Base-by-base conservation (phyloP, 2,888 invertebrate genomes). In the Litoditis marina region DNA sequence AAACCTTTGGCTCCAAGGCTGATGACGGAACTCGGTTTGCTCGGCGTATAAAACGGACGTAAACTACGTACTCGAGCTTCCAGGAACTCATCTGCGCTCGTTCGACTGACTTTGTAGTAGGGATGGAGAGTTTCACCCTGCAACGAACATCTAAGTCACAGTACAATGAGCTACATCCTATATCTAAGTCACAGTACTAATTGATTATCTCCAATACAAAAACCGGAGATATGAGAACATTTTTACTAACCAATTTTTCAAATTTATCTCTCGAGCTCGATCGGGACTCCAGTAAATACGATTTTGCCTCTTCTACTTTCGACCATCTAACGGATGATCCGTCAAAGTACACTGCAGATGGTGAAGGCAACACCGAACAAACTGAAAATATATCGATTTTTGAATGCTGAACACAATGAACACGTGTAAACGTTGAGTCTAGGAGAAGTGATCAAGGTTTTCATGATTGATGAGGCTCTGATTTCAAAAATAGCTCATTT, bases 261-360 rank as follows among this genome's bases (percentile, higher is more conserved):
- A 50, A 57, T 13, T 32, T 19, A 7, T 49, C 30, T 25, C 30
- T 28, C 32, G 19, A 19, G 4, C 30, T 32, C 1, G 39, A 27
- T 36, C 56, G 8, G 30, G 56, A 32, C 44, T 74, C 74, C 2
- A 74, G 65, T 28, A 65, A 46, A 50, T 74, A 74, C 2, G 72
- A 71, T 11, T 64, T 55, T 2, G 74, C 74, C 11, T 69, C 70
- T 34, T 71, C 66, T 2, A 69, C 69, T 6, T 63, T 55, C 11
- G 61, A 65, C 74, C 74, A 74, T 22, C 68, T 64, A 11, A 72
- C 62, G 31, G 64, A 62, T 30, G 55, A 64, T 6, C 68, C 69
- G 47, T 66, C 65, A 13, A 66, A 47, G 31, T 60, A 61, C 3
- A 72, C 25, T 31, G 65, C 63, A 8, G 60, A 57, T 3, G 72